Conservation (phyloP, 2,888 invertebrate species). For the Ochropacha duplaris region DNA sequence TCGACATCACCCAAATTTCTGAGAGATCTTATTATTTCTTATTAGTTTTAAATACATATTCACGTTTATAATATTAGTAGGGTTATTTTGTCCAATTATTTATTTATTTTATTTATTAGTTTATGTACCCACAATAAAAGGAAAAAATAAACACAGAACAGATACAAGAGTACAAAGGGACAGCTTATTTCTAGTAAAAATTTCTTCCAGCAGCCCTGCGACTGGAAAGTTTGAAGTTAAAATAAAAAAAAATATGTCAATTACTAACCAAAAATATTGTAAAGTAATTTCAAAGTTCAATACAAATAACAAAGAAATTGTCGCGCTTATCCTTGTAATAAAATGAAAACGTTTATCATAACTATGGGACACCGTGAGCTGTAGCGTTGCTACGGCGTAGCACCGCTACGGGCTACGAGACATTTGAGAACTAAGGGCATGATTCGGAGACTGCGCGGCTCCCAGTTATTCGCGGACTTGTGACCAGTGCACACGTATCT, state of each 20-base stretch:
- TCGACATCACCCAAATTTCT: too few relatives aligned
- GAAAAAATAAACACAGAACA: too few relatives aligned
- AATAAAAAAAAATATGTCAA: neutral
- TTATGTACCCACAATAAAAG: too few relatives aligned
- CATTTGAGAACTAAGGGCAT: conserved; percentile 49
- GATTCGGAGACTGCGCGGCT: conserved; percentile 75
- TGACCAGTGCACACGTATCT: conserved; percentile 43
- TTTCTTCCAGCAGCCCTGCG: too few relatives aligned
- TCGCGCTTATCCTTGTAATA: conserved; percentile 36
- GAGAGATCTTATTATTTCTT: too few relatives aligned
- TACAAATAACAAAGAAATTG: conserved; percentile 15
- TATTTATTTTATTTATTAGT: too few relatives aligned
- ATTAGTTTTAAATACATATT: too few relatives aligned
- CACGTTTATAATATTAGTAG: too few relatives aligned
- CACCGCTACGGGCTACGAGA: conserved; percentile 18
- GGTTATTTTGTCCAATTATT: too few relatives aligned
- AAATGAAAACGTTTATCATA: conserved; percentile 53
- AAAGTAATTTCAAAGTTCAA: neutral
- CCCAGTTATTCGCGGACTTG: conserved; percentile 60
- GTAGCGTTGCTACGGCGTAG: conserved; percentile 42
- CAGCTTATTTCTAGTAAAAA: too few relatives aligned
- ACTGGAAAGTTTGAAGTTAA: too few relatives aligned
- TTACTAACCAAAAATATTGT: neutral
- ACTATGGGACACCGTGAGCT: conserved; percentile 32
- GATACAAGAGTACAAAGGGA: too few relatives aligned